These are phyloP conservation scores for Cistogaster globosa DNA, from an alignment of 2,888 invertebrate genomes.

Conservation along the genomic window DNA sequence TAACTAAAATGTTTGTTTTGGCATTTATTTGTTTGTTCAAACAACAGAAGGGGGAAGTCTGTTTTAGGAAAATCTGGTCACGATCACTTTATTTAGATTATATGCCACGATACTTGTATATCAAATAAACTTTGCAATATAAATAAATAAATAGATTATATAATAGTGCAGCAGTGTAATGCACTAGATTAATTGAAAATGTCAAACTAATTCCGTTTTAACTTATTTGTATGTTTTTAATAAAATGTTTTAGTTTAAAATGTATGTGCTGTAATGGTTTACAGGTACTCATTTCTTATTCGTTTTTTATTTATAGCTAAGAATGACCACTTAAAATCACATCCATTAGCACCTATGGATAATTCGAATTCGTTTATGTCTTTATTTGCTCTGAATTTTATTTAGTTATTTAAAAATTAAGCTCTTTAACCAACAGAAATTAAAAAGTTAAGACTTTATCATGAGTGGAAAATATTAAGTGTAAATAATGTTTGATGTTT, in stretches of 20 bases:
- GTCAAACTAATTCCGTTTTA: constrained; percentile 67
- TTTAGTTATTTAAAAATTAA: constrained; percentile 10
- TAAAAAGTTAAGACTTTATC: constrained; percentile 10
- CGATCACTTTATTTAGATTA: constrained; percentile 59
- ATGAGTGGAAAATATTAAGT: constrained; percentile 19
- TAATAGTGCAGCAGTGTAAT: constrained; percentile 6
- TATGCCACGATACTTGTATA: constrained; percentile 58
- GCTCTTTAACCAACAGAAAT: no score
- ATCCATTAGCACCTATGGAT: constrained; percentile 34
- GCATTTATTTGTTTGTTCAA: constrained; percentile 57
- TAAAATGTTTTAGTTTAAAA: constrained; percentile 4
- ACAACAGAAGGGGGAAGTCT: constrained; percentile 32
- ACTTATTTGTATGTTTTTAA: constrained; percentile 5
- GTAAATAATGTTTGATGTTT: neutral
- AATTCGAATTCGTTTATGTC: constrained; percentile 12
- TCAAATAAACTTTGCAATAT: constrained; percentile 41
- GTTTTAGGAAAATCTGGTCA: constrained; percentile 60
- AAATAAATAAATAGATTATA: constrained; percentile 40
- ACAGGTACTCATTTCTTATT: neutral
- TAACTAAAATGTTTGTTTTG: constrained; percentile 64
- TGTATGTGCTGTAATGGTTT: constrained; percentile 1
- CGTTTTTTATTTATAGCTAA: neutral
- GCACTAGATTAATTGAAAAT: constrained; percentile 67
- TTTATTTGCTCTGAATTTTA: constrained; percentile 17
- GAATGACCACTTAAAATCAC: constrained; percentile 4